Conservation (phyloP, 2,113 vertebrate species). For the Phyllopteryx taeniolatus region DNA sequence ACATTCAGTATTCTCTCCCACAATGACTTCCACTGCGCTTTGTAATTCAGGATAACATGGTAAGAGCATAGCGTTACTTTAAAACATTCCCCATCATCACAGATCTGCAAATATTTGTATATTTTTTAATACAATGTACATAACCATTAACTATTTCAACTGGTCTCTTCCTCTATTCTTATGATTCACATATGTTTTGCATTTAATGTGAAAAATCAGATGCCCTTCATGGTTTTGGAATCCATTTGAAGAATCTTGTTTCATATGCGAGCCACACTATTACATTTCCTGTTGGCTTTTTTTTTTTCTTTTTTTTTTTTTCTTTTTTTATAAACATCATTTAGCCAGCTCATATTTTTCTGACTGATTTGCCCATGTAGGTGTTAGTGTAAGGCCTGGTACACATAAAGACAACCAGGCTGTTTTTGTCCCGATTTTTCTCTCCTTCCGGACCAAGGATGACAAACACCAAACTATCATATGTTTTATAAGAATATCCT, state of each 20-base stretch:
- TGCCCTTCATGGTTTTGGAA: background rate
- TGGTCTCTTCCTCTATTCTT: background rate
- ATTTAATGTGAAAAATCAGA: background rate
- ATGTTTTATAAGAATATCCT: background rate
- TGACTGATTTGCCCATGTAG: background rate
- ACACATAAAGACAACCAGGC: background rate
- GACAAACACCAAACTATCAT: background rate
- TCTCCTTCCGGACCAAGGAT: too few species aligned
- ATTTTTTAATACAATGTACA: constrained; percentile 41
- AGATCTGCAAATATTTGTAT: constrained; percentile 35
- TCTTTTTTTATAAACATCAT: background rate
- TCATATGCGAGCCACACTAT: background rate
- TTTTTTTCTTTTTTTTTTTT: background rate
- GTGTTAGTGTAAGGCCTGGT: background rate
- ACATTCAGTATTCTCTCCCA: constrained; percentile 51
- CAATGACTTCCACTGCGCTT: constrained; percentile 36
- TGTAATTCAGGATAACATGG: constrained; percentile 23
- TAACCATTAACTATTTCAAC: constrained; percentile 34
- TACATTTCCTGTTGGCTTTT: background rate
- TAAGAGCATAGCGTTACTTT: constrained; percentile 51
- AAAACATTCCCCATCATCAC: constrained; percentile 58
- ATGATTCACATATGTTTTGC: background rate
- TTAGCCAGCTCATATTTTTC: constrained; percentile 23
- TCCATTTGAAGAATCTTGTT: background rate
- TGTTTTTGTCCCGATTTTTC: background rate